These are phyloP conservation scores for Bombus impatiens DNA, from an alignment of 1,140 invertebrate species.

Conservation along the genomic window DNA sequence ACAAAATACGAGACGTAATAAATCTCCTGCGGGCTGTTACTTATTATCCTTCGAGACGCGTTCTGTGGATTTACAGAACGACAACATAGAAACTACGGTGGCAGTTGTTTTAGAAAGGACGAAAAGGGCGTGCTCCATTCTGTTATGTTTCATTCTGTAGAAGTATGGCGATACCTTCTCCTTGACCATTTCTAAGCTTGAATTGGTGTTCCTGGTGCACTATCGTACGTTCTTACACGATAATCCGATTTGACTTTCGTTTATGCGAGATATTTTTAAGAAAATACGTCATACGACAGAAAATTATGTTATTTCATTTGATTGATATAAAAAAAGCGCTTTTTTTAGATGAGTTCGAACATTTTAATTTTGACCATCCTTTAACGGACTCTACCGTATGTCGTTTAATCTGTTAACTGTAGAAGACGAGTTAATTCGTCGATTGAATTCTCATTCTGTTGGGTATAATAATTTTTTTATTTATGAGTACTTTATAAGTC, in stretches of 20 bases:
- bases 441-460: too few species aligned
- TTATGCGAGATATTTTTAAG: not conserved
- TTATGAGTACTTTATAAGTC: too few species aligned
- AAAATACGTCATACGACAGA: not conserved
- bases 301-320: not conserved
- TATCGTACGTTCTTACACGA: not conserved
- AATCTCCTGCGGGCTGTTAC: not conserved
- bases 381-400: not conserved
- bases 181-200: not conserved
- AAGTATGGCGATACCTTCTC: too few species aligned
- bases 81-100: not conserved
- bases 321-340: not conserved
- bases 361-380: not conserved
- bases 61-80: not conserved
- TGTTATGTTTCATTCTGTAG: not conserved
- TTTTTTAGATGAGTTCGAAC: not conserved
- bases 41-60: constrained; percentile 8
- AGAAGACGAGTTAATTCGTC: too few species aligned
- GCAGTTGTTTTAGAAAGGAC: not conserved
- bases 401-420: not conserved
- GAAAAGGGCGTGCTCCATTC: not conserved
- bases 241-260: constrained; percentile 6
- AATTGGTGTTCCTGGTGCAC: constrained; percentile 6
- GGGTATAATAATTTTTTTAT: too few species aligned
- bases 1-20: constrained; percentile 22